These are phyloP conservation scores for Poeciliopsis prolifica DNA, from an alignment of 2,113 vertebrate genomes.

Conservation along the genomic window DNA sequence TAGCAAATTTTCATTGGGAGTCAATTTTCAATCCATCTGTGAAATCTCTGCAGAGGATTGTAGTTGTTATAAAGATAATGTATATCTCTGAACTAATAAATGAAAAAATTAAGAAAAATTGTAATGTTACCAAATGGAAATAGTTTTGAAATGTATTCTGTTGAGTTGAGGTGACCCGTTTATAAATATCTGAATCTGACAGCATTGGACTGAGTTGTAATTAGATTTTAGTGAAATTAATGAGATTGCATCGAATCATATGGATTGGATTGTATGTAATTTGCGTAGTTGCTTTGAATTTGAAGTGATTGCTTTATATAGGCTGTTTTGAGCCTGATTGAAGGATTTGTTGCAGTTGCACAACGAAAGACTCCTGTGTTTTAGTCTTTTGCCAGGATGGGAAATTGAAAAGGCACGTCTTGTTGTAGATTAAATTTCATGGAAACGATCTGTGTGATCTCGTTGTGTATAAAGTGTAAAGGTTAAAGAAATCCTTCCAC, in stretches of 20 bases:
- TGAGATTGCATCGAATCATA: not conserved
- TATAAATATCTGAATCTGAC: not conserved
- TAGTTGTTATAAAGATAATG: not conserved
- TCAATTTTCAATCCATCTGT: not conserved
- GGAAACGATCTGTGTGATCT: too few relatives aligned
- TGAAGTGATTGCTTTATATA: not conserved
- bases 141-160: not conserved
- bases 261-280: not conserved
- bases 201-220: not conserved
- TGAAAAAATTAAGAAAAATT: not conserved
- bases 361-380: too few relatives aligned
- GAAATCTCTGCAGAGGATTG: not conserved
- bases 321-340: too few relatives aligned
- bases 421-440: too few relatives aligned
- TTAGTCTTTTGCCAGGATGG: too few relatives aligned
- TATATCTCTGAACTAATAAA: not conserved
- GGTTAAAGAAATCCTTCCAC: too few relatives aligned
- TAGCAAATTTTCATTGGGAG: constrained; percentile 4
- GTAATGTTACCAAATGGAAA: not conserved
- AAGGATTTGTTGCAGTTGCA: too few relatives aligned
- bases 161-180: not conserved
- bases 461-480: too few relatives aligned
- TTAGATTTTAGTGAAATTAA: not conserved
- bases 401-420: too few relatives aligned
- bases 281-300: not conserved